Evolutionary conservation across 2,888 invertebrate species (phyloP), one percentile per base, ranked within the genome.

Genomic region (Mayetiola destructor): DNA sequence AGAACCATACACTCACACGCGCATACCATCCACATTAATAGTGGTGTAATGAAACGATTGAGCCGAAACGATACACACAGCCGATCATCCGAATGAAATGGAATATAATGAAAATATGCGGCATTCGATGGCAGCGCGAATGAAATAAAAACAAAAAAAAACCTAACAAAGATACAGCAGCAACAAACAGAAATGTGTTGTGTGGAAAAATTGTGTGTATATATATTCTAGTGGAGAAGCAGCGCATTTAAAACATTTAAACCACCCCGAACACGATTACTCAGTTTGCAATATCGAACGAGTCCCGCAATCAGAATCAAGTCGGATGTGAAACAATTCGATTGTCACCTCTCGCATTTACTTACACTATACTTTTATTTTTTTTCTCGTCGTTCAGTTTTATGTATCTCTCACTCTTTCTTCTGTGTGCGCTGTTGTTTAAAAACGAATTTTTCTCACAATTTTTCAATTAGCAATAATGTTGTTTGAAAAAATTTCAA

Each of bases 231-330:
- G n/a, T n/a, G n/a, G n/a, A n/a, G 48, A 48, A 48, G 48, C 48
- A 48, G 48, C 48, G 48, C 48, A 48, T 48, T 48, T 48, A n/a
- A n/a, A n/a, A n/a, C 48, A 48, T 27, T 27, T 48, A 23, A 48
- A 27, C 48, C 48, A 48, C 48, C 48, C 48, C 48, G 48, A n/a
- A 48, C 27, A 48, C 48, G 48, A 27, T 27, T 27, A 48, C 48
- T 48, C 48, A 48, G 48, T 48, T 48, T 48, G 48, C 48, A 48
- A 48, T 48, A 48, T 48, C 48, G 48, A 48, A 48, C 48, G 48
- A 48, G 48, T 48, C 48, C 48, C 48, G 48, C 48, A 48, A 48
- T 48, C 48, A 48, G 48, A 48, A 48, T 48, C 48, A 48, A 48
- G 48, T 48, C 48, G 48, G 48, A 48, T 48, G 48, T 48, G 48